phyloP scores from a whole-genome alignment of 2,888 invertebrate species.

The Nephrocerus scutellatus region DNA sequence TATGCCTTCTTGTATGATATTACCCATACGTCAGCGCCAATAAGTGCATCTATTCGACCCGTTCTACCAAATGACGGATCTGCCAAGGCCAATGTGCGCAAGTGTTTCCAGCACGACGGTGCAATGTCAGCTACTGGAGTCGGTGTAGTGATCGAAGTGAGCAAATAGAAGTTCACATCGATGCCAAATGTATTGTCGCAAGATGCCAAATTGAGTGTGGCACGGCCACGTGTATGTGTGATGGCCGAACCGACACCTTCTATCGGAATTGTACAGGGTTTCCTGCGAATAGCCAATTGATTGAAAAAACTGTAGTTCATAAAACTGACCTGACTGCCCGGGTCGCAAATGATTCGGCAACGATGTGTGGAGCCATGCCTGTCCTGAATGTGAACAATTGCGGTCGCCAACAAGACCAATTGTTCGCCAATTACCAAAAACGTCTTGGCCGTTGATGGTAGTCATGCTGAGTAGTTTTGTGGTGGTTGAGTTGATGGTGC shows the following conservation, averaged over 20 bases:
- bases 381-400: conserved; percentile 4
- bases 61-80: conserved; percentile 8
- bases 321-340: no score
- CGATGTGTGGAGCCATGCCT: conserved; percentile 5
- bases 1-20: conserved; percentile 7
- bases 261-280: not conserved
- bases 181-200: no score
- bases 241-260: not conserved
- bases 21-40: conserved; percentile 14
- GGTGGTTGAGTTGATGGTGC: not conserved
- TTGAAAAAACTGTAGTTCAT: no score
- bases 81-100: conserved; percentile 8
- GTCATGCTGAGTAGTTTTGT: not conserved
- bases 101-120: conserved; percentile 9
- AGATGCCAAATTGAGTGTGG: not conserved
- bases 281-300: conserved; percentile 8
- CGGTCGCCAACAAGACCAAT: conserved; percentile 1
- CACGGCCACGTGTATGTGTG: conserved; percentile 1
- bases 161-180: conserved; percentile 10
- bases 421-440: conserved; percentile 1
- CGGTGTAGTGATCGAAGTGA: conserved; percentile 5
- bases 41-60: conserved; percentile 9
- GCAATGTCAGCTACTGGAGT: conserved; percentile 7
- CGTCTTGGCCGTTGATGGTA: conserved; percentile 3
- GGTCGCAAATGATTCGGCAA: no score